phyloP scores from a whole-genome alignment of 2,797 vertebrate species.

The Centropyge bicolor region DNA sequence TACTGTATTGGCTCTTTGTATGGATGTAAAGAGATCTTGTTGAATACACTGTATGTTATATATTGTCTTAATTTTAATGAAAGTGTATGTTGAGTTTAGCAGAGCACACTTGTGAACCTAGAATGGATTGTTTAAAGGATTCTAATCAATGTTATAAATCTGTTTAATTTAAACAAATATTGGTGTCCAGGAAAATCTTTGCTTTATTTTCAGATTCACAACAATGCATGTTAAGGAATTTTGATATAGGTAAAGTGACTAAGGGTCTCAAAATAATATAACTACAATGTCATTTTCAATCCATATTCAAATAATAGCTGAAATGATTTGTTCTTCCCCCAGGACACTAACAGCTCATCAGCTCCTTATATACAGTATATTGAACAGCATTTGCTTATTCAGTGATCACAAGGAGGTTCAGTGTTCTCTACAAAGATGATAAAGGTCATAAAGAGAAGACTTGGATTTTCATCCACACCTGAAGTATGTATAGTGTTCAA shows the following conservation, averaged over 20 bases:
- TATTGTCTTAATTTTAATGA: slow-evolving; percentile 75
- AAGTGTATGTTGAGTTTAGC: slow-evolving; percentile 67
- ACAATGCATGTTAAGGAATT: not conserved
- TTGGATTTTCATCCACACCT: slow-evolving; percentile 65
- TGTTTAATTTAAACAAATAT: slow-evolving; percentile 58
- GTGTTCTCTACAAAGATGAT: slow-evolving; percentile 40
- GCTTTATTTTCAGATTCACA: slow-evolving; percentile 36
- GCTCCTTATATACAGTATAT: slow-evolving; percentile 12
- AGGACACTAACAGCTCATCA: slow-evolving; percentile 18
- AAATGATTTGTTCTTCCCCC: not conserved
- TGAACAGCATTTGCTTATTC: slow-evolving; percentile 29
- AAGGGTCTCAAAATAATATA: not conserved
- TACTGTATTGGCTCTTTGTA: slow-evolving; percentile 64
- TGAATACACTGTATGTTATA: slow-evolving; percentile 75
- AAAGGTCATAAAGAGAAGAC: slow-evolving; percentile 43
- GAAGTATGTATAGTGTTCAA: slow-evolving; percentile 68
- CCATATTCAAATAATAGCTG: not conserved
- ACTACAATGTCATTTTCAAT: not conserved
- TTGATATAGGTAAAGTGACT: not conserved
- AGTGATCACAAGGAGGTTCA: slow-evolving; percentile 42
- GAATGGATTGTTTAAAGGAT: slow-evolving; percentile 55
- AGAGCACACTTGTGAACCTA: slow-evolving; percentile 64
- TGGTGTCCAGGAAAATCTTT: slow-evolving; percentile 34
- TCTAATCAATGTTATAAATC: slow-evolving; percentile 65
- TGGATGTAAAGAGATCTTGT: slow-evolving; percentile 68